phyloP scores from a whole-genome alignment of 2,888 invertebrate genomes.

The Coelogynopora nodosa region DNA sequence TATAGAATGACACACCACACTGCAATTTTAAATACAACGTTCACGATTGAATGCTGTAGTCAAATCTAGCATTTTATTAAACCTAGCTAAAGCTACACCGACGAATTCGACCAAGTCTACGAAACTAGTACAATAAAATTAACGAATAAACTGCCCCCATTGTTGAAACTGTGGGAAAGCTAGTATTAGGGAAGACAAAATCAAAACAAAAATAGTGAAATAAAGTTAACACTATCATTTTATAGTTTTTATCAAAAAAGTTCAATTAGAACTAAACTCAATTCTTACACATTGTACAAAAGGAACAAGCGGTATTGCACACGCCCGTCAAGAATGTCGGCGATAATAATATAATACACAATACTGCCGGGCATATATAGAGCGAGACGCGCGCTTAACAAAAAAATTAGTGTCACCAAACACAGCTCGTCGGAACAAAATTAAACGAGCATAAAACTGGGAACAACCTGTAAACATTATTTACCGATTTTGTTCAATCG shows the following conservation, averaged over 20 bases:
- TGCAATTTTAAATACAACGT: too few species aligned
- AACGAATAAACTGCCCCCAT: too few species aligned
- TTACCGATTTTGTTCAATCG: not conserved
- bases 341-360: constrained; percentile 26
- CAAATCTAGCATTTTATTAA: too few species aligned
- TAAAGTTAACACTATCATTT: constrained; percentile 14
- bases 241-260: not conserved
- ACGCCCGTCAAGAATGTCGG: not conserved
- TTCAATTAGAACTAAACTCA: not conserved
- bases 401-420: too few species aligned
- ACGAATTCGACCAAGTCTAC: too few species aligned
- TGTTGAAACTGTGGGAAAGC: too few species aligned
- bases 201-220: not conserved
- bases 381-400: not conserved
- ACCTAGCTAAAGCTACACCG: too few species aligned
- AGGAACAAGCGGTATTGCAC: not conserved
- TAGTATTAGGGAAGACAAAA: too few species aligned
- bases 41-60: too few species aligned
- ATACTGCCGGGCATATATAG: constrained; percentile 7
- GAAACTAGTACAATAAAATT: too few species aligned
- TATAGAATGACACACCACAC: too few species aligned
- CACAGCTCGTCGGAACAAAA: too few species aligned
- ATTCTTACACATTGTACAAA: constrained; percentile 30
- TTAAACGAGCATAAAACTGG: not conserved
- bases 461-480: not conserved